phyloP scores from a whole-genome alignment of 2,113 vertebrate genomes.

The Ptilorrhoa leucosticta region DNA sequence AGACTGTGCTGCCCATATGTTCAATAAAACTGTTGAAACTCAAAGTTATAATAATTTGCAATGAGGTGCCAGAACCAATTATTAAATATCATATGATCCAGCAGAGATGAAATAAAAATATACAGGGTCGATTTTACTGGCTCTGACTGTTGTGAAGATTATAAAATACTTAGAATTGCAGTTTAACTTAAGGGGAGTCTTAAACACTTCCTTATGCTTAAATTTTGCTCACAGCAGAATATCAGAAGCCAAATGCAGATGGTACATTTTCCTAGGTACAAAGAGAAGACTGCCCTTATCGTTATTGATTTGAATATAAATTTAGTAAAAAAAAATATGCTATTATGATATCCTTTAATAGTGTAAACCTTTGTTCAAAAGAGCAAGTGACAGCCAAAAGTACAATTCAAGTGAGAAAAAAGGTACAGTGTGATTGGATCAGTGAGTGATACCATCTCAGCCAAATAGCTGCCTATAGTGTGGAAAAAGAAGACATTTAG shows the following conservation, averaged over 20 bases:
- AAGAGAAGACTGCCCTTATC: slow-evolving; percentile 65
- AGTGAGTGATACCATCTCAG: slow-evolving; percentile 69
- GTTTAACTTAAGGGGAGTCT: slow-evolving; percentile 71
- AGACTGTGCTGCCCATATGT: slow-evolving; percentile 79
- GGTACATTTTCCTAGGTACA: slow-evolving; percentile 71
- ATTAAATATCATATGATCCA: slow-evolving; percentile 85
- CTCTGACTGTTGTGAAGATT: slow-evolving; percentile 72
- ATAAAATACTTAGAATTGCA: slow-evolving; percentile 74
- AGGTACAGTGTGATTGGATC: slow-evolving; percentile 70
- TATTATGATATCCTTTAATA: slow-evolving; percentile 69
- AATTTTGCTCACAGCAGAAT: slow-evolving; percentile 68
- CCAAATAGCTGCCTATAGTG: slow-evolving; percentile 73
- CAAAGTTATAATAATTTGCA: slow-evolving; percentile 84
- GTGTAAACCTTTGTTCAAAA: slow-evolving; percentile 73
- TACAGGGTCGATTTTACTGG: slow-evolving; percentile 82
- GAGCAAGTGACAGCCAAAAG: slow-evolving; percentile 73
- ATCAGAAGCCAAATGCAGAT: slow-evolving; percentile 75
- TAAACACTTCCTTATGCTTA: slow-evolving; percentile 78
- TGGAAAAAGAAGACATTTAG: slow-evolving; percentile 75
- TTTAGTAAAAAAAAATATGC: slow-evolving; percentile 25
- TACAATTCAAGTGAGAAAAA: slow-evolving; percentile 73
- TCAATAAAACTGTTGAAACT: slow-evolving; percentile 83
- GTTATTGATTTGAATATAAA: slow-evolving; percentile 67
- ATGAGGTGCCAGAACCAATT: slow-evolving; percentile 83
- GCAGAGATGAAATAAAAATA: slow-evolving; percentile 84